Evolutionary conservation across 1,140 invertebrate species (phyloP), one percentile per base, ranked within the genome.

Genomic region (Drosophila kurseongensis): DNA sequence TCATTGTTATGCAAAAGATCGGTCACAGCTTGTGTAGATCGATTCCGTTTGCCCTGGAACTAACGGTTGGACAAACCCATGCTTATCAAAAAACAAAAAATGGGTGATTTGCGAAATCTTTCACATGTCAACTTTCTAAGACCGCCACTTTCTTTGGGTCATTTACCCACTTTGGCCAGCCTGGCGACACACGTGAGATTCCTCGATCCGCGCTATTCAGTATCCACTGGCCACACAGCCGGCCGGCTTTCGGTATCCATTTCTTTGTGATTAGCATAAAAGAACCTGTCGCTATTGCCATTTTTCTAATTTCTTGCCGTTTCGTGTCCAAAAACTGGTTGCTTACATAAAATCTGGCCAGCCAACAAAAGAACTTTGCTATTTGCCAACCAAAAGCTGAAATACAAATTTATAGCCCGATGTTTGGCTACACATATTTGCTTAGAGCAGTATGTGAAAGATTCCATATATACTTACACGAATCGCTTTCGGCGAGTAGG

Each of bases 401-500:
- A 57, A 54, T 38, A 23, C 14, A 36, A 57, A 78, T 78, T 59
- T 23, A 59, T 54, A 40, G 40, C 7, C 14, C 40, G 23, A 36
- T 44, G 16, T 35, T 29, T 50, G 47, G 8, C 50, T 44, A 50
- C 16, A 65, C 48, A 50, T 51, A 27, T 62, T 51, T 41, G 23
- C 61, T 40, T 52, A 44, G 40, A 16, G 4, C 9, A 8, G 29
- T 72, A 42, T 55, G 62, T 66, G 32, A 23, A 18, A 10, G 35
- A 5, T 47, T 27, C 27, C 29, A 42, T 13, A 40, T 61, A 83
- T 71, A 95, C 95, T 96, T 95, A 98, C 97, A 94, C 96, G 95
- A 90, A 96, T 91, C 58, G 97, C 96, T 90, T 95, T 93, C 41
- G 96, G 95, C 84, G 94, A 94, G 78, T 95, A 92, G 35, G 96